Evolutionary conservation across 2,797 vertebrate genomes (phyloP).

Genomic region (Heliangelus exortis): DNA sequence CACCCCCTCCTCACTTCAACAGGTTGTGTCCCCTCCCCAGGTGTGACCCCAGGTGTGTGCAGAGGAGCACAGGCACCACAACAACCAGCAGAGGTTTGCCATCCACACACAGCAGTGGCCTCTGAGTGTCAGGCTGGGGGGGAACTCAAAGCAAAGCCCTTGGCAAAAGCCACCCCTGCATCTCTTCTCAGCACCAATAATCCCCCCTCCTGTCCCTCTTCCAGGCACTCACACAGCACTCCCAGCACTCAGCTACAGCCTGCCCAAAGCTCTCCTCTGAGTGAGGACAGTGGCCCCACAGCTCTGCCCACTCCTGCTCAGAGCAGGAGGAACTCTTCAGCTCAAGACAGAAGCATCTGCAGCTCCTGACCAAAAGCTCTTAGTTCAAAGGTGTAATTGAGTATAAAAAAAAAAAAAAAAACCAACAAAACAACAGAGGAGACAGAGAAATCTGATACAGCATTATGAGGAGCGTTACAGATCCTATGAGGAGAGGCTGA

Average conservation of each 20-base stretch:
- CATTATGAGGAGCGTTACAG: no score
- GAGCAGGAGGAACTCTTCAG: neutral
- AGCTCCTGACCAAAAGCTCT: neutral
- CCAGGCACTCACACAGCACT: neutral
- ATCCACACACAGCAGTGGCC: fast-evolving
- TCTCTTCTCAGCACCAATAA: neutral
- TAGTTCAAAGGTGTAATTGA: neutral
- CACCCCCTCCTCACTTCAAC: neutral
- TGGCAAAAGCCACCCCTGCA: neutral
- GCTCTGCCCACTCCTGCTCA: neutral
- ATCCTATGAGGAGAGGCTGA: no score
- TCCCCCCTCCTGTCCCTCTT: neutral
- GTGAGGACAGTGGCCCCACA: no score
- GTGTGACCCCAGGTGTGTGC: fast-evolving
- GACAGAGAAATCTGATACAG: neutral
- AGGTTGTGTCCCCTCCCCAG: neutral
- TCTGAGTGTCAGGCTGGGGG: fast-evolving
- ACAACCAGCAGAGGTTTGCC: neutral
- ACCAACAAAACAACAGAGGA: neutral
- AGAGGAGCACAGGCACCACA: neutral
- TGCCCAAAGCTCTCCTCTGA: neutral
- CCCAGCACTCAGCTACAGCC: no score
- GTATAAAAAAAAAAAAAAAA: neutral
- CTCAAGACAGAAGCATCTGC: neutral
- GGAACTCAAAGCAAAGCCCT: neutral